Conservation (phyloP, 2,113 vertebrate genomes). For the Clarias batrachus region DNA sequence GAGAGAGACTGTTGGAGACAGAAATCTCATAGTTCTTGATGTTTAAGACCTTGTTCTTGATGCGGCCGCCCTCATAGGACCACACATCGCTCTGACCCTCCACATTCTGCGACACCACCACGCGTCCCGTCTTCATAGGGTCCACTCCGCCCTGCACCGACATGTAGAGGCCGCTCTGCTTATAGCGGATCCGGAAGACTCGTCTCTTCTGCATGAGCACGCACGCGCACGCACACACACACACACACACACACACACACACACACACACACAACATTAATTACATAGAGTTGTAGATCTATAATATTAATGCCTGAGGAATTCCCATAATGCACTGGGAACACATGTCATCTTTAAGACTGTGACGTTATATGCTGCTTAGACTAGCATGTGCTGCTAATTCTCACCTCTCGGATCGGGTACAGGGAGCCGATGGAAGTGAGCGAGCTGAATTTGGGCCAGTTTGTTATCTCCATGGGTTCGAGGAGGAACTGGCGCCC, state of each 20-base stretch:
- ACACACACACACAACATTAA: background rate
- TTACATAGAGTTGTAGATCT: no score
- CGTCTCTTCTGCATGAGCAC: conserved; percentile 72
- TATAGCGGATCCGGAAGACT: conserved; percentile 82
- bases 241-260: conserved; percentile 9
- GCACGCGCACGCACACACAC: conserved; percentile 8
- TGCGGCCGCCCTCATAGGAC: conserved; percentile 88
- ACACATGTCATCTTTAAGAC: background rate
- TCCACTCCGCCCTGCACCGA: conserved; percentile 80
- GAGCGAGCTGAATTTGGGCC: conserved; percentile 87
- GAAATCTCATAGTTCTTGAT: background rate
- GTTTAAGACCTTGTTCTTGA: conserved; percentile 85
- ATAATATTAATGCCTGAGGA: background rate
- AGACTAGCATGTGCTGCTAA: background rate
- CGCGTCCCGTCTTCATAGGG: conserved; percentile 86
- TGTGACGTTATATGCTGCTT: background rate
- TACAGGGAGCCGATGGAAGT: conserved; percentile 85
- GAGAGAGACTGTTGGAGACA: background rate
- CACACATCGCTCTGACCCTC: conserved; percentile 82
- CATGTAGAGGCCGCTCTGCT: conserved; percentile 75
- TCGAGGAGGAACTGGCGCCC: conserved; percentile 91
- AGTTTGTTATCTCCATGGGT: conserved; percentile 87
- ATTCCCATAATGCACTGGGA: background rate
- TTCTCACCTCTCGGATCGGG: conserved; percentile 83
- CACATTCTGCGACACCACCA: conserved; percentile 76